Conservation (phyloP, 2,113 vertebrate species). For the Nycticorax nycticorax region DNA sequence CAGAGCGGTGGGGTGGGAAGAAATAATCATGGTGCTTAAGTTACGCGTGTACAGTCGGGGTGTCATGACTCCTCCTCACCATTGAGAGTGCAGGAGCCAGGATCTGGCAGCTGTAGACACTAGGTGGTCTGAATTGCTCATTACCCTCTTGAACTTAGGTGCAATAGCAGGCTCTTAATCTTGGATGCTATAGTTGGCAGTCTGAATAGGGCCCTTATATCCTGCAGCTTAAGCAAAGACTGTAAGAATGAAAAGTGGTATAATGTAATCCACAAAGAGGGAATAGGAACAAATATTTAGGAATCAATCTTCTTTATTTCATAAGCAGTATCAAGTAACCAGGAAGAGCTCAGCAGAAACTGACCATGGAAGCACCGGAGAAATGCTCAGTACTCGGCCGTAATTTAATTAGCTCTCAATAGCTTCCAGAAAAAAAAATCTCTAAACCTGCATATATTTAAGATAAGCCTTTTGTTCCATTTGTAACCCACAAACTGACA, state of each 20-base stretch:
- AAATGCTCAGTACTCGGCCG: background rate
- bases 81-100: background rate
- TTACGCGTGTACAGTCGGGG: accelerated
- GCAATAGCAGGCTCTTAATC: conserved; percentile 8
- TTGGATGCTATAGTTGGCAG: conserved; percentile 7
- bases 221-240: conserved; percentile 31
- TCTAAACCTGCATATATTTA: conserved; percentile 52
- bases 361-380: background rate
- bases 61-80: background rate
- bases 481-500: conserved; percentile 58
- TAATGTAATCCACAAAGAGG: conserved; percentile 51
- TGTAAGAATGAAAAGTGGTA: conserved; percentile 38
- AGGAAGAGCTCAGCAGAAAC: conserved; percentile 47
- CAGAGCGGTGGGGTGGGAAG: background rate
- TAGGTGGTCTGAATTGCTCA: conserved; percentile 49
- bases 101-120: background rate
- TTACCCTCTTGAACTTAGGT: conserved; percentile 25
- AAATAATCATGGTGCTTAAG: background rate
- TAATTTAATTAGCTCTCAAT: conserved; percentile 59
- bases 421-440: conserved; percentile 17
- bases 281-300: conserved; percentile 31
- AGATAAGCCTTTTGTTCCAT: conserved; percentile 58
- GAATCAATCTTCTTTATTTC: conserved; percentile 56
- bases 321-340: conserved; percentile 38
- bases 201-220: background rate